Evolutionary conservation across 2,113 vertebrate species (phyloP).

Genomic region (Brienomyrus longianalis): DNA sequence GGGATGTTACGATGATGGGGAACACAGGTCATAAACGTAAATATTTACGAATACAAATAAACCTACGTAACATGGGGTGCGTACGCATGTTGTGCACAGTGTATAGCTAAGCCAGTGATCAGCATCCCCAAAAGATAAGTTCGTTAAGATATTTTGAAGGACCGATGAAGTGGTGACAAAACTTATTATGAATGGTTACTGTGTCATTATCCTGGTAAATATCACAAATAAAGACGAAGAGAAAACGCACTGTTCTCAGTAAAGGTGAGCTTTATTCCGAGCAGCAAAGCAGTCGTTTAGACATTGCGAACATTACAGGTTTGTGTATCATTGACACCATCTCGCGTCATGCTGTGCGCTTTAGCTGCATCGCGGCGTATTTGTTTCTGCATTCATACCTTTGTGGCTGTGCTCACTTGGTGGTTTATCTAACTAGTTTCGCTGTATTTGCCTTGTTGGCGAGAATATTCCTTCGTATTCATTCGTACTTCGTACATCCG

Average conservation of each 20-base stretch:
- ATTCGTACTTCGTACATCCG: not conserved
- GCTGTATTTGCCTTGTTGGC: not conserved
- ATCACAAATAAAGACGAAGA: not conserved
- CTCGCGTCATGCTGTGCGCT: not conserved
- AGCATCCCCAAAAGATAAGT: not conserved
- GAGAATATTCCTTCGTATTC: no score
- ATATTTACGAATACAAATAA: not conserved
- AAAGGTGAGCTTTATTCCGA: constrained; percentile 8
- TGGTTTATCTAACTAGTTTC: not conserved
- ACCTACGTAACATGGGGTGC: no score
- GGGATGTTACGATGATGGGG: not conserved
- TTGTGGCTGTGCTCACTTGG: not conserved
- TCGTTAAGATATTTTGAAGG: not conserved
- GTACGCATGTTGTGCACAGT: no score
- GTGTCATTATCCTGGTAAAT: not conserved
- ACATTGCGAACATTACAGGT: not conserved
- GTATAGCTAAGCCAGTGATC: not conserved
- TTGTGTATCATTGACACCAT: not conserved
- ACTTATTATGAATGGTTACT: not conserved
- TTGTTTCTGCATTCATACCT: not conserved
- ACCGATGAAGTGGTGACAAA: not conserved
- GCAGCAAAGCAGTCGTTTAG: not conserved
- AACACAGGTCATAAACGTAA: not conserved
- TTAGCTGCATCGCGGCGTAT: not conserved
- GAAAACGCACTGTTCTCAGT: not conserved